Evolutionary conservation across 2,797 vertebrate species (phyloP).

Genomic region (Nyctibius grandis): DNA sequence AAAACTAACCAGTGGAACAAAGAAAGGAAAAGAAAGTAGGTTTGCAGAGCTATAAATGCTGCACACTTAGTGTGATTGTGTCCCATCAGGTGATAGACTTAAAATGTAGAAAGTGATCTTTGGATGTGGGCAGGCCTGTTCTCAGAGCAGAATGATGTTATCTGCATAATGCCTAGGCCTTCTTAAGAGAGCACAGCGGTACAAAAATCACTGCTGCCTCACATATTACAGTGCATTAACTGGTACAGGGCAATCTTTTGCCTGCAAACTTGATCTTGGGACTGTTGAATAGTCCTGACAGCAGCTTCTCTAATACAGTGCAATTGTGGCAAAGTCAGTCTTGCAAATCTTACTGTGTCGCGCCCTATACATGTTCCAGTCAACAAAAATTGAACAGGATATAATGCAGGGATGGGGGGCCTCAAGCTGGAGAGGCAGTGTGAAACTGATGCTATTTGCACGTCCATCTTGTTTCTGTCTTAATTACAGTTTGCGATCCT

Average conservation of each 20-base stretch:
- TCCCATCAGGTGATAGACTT: not conserved
- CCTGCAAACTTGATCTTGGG: not conserved
- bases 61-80: not conserved
- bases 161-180: not conserved
- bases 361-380: not conserved
- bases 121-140: not conserved
- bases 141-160: not conserved
- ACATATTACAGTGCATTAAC: not conserved
- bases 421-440: not conserved
- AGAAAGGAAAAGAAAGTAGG: constrained; percentile 58
- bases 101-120: not conserved
- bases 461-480: not conserved
- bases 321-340: not conserved
- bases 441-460: not conserved
- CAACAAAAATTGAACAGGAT: not conserved
- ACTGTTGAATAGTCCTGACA: not conserved
- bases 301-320: not conserved
- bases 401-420: fast-evolving
- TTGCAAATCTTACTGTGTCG: not conserved
- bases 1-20: constrained; percentile 35
- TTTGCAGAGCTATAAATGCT: not conserved
- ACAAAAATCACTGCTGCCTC: not conserved
- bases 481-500: not conserved
- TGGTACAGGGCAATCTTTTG: not conserved
- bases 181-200: not conserved